Evolutionary conservation across 2,113 vertebrate species (phyloP).

Genomic region (Steatornis caripensis): DNA sequence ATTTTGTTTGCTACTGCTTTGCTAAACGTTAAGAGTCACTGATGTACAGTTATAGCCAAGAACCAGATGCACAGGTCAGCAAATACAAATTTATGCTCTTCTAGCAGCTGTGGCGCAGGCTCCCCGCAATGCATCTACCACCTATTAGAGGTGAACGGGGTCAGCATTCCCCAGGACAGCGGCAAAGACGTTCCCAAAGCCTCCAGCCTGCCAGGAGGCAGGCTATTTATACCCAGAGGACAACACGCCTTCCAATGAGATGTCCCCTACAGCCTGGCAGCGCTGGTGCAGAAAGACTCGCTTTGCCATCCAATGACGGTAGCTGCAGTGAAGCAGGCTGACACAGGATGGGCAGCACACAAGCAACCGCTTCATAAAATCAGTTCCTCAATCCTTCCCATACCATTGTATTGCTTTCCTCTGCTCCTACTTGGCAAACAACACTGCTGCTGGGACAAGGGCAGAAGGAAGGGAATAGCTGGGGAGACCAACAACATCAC

Average conservation of each 20-base stretch:
- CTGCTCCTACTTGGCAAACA: neutral
- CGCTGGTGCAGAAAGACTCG: neutral
- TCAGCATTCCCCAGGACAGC: neutral
- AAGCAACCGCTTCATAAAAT: neutral
- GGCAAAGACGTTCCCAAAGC: neutral
- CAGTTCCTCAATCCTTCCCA: neutral
- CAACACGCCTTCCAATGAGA: neutral
- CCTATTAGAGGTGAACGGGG: neutral
- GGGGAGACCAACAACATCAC: fast-evolving
- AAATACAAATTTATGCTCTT: neutral
- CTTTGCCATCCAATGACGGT: neutral
- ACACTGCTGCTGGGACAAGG: neutral
- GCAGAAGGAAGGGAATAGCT: neutral
- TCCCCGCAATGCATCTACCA: neutral
- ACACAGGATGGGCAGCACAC: neutral
- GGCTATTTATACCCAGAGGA: constrained; percentile 41
- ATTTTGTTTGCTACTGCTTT: neutral
- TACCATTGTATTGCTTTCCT: neutral
- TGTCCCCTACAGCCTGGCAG: neutral
- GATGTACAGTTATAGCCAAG: neutral
- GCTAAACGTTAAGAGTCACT: neutral
- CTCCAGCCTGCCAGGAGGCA: neutral
- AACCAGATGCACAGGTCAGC: constrained; percentile 1
- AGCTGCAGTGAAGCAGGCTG: neutral
- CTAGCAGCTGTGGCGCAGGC: neutral